Base-by-base conservation (phyloP, 2,113 vertebrate species). In the Coptodon rendalli region DNA sequence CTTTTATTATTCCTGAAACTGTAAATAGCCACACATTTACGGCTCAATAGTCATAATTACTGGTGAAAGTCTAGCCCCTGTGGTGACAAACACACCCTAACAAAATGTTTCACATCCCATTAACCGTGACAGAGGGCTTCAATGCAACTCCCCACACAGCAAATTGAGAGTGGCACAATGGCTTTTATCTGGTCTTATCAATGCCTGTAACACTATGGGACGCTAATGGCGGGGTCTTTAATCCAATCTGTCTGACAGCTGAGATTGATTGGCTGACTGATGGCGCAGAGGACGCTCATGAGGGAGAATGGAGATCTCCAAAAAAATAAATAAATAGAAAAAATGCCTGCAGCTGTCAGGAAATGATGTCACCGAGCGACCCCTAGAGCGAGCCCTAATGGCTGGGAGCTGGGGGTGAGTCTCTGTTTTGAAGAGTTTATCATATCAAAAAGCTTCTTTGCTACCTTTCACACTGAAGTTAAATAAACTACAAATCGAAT, bases 221-320 rank as follows among this genome's bases (percentile, higher is more conserved):
- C 4, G n/a, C 84, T 90, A 68, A 92, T 87, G 91, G 36, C 9
- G 11, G 86, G 86, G 78, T 45, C 66, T 82, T 86, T 95, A 94
- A 96, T 94, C 86, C 88, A 90, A 95, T 95, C 84, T 85, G 89
- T 66, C 38, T 53, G 92, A 92, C 83, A 89, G 54, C 83, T 88
- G 54, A 43, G 34, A 94, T 92, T 89, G 93, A 95, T 93, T 90
- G 92, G 56, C 54, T 91, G 89, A 95, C 89, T 87, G 89, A 93
- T 93, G 92, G 66, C 36, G 5, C 24, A 52, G 31, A 52, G n/a
- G 40, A 66, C 22, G 31, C 80, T 87, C 27, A 12, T 7, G 45
- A 71, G 88, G 79, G 81, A 17, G 57, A 54, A 24, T 22, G 48
- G 71, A 84, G 29, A 59, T 68, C 11, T 45, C 43, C 48, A 79